Conservation (phyloP, 2,888 invertebrate genomes). For the Drosophila merina region DNA sequence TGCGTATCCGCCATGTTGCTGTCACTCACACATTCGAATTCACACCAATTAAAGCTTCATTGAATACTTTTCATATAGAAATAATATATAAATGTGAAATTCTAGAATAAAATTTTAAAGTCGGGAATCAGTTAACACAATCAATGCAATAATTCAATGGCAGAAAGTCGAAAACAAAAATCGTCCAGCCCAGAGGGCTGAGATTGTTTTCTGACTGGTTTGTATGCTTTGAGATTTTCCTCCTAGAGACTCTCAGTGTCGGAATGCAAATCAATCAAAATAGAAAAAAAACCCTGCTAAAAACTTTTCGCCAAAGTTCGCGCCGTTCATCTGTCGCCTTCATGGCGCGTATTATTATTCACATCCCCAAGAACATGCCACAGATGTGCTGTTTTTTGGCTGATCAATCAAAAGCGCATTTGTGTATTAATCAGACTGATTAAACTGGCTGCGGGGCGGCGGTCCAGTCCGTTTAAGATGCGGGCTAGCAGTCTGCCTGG, state of each 20-base stretch:
- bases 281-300: slow-evolving; percentile 11
- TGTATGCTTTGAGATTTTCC: background rate
- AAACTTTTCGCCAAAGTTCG: slow-evolving; percentile 24
- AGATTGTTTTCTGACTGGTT: no score
- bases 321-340: slow-evolving; percentile 17
- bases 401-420: slow-evolving; percentile 68
- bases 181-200: slow-evolving; percentile 12
- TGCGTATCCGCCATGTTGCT: background rate
- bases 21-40: no score
- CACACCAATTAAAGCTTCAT: background rate
- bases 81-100: no score
- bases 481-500: background rate
- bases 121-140: background rate
- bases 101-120: background rate
- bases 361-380: slow-evolving; percentile 13
- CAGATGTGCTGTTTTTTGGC: slow-evolving; percentile 31
- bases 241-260: background rate
- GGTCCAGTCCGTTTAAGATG: background rate
- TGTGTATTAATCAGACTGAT: slow-evolving; percentile 65
- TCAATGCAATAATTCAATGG: background rate
- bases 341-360: slow-evolving; percentile 4
- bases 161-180: slow-evolving; percentile 1
- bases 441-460: slow-evolving; percentile 28
- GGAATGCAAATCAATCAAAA: slow-evolving; percentile 67
- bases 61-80: background rate